Evolutionary conservation across 2,113 vertebrate genomes (phyloP), one percentile per base, ranked within the genome.

Genomic region (Cololabis saira): DNA sequence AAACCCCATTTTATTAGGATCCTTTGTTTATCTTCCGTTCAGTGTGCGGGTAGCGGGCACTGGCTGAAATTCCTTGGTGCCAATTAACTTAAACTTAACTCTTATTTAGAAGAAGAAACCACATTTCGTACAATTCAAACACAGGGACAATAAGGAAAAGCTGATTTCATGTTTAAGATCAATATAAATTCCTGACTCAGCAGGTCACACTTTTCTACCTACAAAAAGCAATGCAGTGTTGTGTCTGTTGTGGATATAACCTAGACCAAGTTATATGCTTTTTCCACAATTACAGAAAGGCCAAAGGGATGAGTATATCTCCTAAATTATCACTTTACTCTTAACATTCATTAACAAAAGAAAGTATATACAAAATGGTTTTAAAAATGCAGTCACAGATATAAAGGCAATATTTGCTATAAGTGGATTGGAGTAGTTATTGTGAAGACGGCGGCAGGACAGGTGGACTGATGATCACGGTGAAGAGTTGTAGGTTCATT

Each of bases 261-360:
- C 24, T 27, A 50, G 37, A 27, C 21, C 4, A 17, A 5, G 27
- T 43, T 53, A 1, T 12, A 42, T 45, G 13, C 17, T 41, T 61
- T 69, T 57, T 40, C 16, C 65, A 52, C 51, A 82, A 77, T 79
- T 72, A 87, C 76, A 71, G 60, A 88, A 56, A 88, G 67, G 82
- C 68, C 77, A 80, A 57, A 71, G 56, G 71, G 62, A 81, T 33
- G 22, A 71, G 64, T 65, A 45, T 53, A 51, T 66, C 85, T 91
- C 63, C 72, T 85, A 89, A 90, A 89, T 88, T 81, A 83, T 69
- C 48, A 80, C 62, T 88, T 83, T 87, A 80, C 76, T 89, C 65
- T 72, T 78, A 72, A 84, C 64, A 68, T 76, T 80, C 44, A 78
- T 76, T 81, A 78, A 84, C 67, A 88, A 70, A 80, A 83, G 77